Evolutionary conservation across 2,888 invertebrate genomes (phyloP).

Genomic region (Philopedon plagiatum): DNA sequence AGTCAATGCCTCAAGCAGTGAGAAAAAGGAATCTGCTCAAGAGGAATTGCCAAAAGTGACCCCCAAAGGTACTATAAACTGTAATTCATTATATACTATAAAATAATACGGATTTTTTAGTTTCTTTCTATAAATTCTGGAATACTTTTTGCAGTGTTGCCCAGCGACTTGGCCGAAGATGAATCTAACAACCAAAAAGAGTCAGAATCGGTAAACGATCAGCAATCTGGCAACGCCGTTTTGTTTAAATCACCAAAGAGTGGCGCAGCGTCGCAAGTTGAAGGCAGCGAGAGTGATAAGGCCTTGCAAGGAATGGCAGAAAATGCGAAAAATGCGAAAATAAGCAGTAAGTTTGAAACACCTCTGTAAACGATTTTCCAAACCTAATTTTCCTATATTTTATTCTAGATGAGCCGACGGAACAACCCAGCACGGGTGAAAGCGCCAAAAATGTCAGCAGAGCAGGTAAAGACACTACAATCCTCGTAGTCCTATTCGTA

Average conservation of each 20-base stretch:
- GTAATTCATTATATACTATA: background rate
- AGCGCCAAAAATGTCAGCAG: slow-evolving; percentile 42
- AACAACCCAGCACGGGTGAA: slow-evolving; percentile 56
- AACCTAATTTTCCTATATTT: background rate
- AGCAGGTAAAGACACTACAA: slow-evolving; percentile 57
- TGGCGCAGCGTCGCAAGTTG: background rate
- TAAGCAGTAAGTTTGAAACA: slow-evolving; percentile 1
- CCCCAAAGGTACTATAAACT: background rate
- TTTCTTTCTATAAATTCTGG: background rate
- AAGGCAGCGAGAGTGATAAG: slow-evolving; percentile 48
- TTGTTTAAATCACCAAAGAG: slow-evolving; percentile 32
- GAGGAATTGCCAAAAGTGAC: background rate
- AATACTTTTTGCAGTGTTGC: background rate
- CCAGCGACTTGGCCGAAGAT: slow-evolving; percentile 8
- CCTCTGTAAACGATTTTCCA: background rate
- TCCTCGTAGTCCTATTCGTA: slow-evolving; percentile 71
- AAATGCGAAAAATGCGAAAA: slow-evolving; percentile 47
- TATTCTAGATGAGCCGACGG: slow-evolving; percentile 7
- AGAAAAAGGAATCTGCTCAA: slow-evolving; percentile 39
- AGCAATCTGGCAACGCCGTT: slow-evolving; percentile 53
- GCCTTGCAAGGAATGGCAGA: slow-evolving; percentile 39
- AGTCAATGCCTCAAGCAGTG: background rate
- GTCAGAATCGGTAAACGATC: slow-evolving; percentile 34
- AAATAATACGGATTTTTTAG: no score
- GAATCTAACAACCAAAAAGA: slow-evolving; percentile 21